phyloP scores from a whole-genome alignment of 2,113 vertebrate genomes.

The Sturnus vulgaris region DNA sequence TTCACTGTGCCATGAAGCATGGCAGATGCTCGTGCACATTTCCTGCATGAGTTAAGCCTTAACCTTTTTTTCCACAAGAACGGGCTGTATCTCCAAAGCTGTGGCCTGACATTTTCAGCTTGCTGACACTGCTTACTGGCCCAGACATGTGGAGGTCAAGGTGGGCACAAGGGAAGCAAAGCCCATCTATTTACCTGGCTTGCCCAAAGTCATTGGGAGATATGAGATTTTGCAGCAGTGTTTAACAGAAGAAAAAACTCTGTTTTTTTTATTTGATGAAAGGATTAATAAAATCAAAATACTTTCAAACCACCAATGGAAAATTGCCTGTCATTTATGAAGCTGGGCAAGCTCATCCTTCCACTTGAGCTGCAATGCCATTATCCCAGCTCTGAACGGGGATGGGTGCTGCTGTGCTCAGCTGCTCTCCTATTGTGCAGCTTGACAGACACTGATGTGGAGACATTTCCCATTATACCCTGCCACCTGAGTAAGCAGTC shows the following conservation, averaged over 20 bases:
- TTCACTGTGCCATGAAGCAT: neutral
- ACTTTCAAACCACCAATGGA: neutral
- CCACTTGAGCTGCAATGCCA: neutral
- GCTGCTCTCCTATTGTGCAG: neutral
- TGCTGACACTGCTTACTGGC: neutral
- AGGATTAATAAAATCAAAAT: conserved; percentile 32
- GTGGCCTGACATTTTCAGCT: neutral
- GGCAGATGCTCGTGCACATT: rapidly evolving
- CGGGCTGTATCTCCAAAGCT: neutral
- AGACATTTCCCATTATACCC: neutral
- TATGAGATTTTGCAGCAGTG: neutral
- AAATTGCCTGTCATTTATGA: conserved; percentile 30
- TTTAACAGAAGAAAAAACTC: neutral
- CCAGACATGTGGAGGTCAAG: rapidly evolving
- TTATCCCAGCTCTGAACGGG: neutral
- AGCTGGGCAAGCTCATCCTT: neutral
- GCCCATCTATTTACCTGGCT: neutral
- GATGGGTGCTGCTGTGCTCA: neutral
- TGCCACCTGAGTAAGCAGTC: neutral
- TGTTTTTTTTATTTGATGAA: neutral
- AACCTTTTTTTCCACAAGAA: neutral
- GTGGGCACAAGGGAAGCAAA: neutral
- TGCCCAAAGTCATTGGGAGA: neutral
- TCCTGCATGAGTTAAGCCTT: neutral
- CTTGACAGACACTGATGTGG: neutral